Evolutionary conservation across 1,140 invertebrate species (phyloP), one percentile per base, ranked within the genome.

Genomic region (Trissolcus basalis): DNA sequence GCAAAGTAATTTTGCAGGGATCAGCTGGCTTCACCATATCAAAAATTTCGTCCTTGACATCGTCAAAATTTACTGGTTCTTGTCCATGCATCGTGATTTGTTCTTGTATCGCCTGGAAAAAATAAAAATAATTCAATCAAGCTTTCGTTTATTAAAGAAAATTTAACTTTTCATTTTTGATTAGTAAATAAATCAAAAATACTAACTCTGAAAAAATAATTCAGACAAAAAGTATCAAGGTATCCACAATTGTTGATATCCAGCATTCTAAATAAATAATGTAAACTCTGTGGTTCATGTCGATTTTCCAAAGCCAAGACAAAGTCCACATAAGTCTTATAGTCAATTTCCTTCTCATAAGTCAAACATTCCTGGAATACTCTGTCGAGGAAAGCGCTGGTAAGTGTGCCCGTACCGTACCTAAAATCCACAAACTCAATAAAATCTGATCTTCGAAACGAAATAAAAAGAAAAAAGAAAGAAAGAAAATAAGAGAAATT

Each of bases 41-140:
- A 90, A 98, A 98, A 78, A 99, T 96, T 89, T 98, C 97, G 89
- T 98, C 96, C 88, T 97, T 97, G 0, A 99, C 94, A 90, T 98
- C 96, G 76, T 97, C 93, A 88, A 98, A 98, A 72, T 92, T 92
- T 0, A 98, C 94, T 1, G 93, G 92, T 76, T 97, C 95, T 61
- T 95, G 94, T 9, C 93, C 94, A 85, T 96, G 93, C 10, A 92
- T 89, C 35, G 91, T 91, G 91, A 98, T 94, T 86, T 97, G 94
- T 69, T 97, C 94, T 88, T 97, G 94, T 75, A 98, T 97, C 10
- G 95, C 95, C 92, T 95, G 80, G 43, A 80, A 81, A 53, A 15
- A 7, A 2, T 1, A 56, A 43, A 50, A 41, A 2, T 54, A n/a
- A n/a, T n/a, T n/a, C n/a, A n/a, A n/a, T n/a, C n/a, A n/a, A n/a